Evolutionary conservation across 2,888 invertebrate species (phyloP).

Genomic region (Drosophila kambysellisi): DNA sequence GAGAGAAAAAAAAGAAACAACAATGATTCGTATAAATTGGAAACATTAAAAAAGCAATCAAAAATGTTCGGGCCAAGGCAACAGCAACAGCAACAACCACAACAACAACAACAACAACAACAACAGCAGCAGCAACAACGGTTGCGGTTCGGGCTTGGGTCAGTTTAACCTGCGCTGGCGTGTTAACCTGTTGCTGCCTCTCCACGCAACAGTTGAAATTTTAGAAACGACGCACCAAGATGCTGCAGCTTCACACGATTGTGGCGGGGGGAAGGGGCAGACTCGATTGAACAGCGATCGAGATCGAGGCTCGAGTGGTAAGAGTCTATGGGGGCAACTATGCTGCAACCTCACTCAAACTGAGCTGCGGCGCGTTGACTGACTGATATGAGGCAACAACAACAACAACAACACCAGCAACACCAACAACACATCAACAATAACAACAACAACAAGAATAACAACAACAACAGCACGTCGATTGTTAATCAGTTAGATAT

Average conservation of each 20-base stretch:
- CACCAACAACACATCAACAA: constrained; percentile 38
- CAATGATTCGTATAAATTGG: constrained; percentile 81
- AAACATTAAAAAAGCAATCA: constrained; percentile 79
- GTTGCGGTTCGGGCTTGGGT: constrained; percentile 62
- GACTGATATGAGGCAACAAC: constrained; percentile 72
- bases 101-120: constrained; percentile 8
- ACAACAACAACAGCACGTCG: constrained; percentile 56
- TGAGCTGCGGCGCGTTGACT: constrained; percentile 72
- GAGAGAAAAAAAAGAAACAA: constrained; percentile 60
- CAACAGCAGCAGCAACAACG: constrained; percentile 42
- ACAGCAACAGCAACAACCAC: constrained; percentile 33
- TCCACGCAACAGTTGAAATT: constrained; percentile 64
- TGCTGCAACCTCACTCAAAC: constrained; percentile 73
- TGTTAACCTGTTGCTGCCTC: constrained; percentile 75
- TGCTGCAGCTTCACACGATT: constrained; percentile 75
- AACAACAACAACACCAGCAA: constrained; percentile 42
- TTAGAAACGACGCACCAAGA: constrained; percentile 30
- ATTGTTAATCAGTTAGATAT: constrained; percentile 81
- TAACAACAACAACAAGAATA: constrained; percentile 32
- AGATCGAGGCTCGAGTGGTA: constrained; percentile 46
- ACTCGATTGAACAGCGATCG: constrained; percentile 72
- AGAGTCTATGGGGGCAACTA: constrained; percentile 50
- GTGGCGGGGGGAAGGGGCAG: background rate
- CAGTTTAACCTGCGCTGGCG: constrained; percentile 78
- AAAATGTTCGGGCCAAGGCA: constrained; percentile 78